Conservation (phyloP, 1,140 invertebrate species). For the Bombus superbus region DNA sequence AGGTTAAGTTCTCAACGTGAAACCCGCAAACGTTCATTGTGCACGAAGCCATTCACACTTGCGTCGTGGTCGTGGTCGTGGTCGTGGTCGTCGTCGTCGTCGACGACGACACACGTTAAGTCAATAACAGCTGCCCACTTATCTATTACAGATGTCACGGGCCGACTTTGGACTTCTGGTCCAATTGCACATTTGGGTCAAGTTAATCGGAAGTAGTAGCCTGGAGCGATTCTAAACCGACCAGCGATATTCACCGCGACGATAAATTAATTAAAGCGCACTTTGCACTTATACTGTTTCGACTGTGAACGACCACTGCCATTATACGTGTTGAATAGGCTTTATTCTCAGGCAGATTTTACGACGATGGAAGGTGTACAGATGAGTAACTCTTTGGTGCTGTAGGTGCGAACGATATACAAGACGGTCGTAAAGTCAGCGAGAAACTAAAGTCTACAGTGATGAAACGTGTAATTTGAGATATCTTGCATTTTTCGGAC, state of each 20-base stretch:
- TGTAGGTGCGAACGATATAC: no score
- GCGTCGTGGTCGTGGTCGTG: background rate
- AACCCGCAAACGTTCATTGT: background rate
- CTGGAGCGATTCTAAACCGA: constrained; percentile 32
- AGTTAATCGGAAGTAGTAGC: constrained; percentile 52
- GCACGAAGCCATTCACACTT: background rate
- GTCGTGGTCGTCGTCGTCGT: background rate
- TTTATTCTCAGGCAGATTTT: background rate
- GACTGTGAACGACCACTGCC: background rate
- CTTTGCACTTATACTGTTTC: background rate
- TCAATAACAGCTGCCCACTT: constrained; percentile 67
- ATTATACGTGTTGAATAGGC: constrained; percentile 17
- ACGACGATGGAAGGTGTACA: background rate
- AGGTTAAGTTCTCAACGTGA: constrained; percentile 1
- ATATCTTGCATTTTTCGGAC: no score
- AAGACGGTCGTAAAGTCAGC: no score
- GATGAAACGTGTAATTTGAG: no score
- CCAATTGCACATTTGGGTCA: constrained; percentile 64
- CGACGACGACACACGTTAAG: constrained; percentile 54
- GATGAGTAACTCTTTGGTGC: no score
- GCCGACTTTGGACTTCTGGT: constrained; percentile 63
- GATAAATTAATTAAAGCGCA: constrained; percentile 56
- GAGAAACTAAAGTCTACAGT: no score
- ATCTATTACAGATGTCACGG: constrained; percentile 65
- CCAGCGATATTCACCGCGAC: background rate